Evolutionary conservation across 2,113 vertebrate species (phyloP).

Genomic region (Silurus meridionalis): DNA sequence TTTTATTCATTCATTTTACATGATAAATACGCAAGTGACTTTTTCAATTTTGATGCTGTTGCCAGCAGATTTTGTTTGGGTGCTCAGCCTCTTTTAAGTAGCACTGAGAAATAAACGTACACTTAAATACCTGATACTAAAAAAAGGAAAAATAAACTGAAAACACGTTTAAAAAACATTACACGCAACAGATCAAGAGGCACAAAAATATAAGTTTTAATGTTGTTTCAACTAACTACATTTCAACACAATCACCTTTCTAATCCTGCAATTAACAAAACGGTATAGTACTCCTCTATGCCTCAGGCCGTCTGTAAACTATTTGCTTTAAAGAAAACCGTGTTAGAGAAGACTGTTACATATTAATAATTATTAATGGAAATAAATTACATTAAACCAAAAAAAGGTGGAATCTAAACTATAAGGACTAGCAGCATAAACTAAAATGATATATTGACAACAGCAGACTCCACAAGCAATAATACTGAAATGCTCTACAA

Average conservation of each 20-base stretch:
- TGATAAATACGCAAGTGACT: conserved; percentile 27
- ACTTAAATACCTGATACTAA: conserved; percentile 4
- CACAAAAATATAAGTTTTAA: conserved; percentile 18
- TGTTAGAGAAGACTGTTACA: conserved; percentile 18
- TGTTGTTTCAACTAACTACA: conserved; percentile 20
- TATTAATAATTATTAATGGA: conserved; percentile 11
- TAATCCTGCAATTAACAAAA: conserved; percentile 28
- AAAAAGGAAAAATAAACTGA: not conserved
- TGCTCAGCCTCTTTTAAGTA: conserved; percentile 1
- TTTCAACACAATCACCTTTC: conserved; percentile 9
- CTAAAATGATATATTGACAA: not conserved
- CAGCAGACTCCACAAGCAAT: conserved; percentile 16
- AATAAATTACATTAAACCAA: conserved; percentile 44
- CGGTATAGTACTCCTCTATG: conserved; percentile 25
- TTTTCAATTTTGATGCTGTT: conserved; percentile 18
- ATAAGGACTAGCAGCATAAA: conserved; percentile 36
- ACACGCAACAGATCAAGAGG: conserved; percentile 27
- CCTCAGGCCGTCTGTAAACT: conserved; percentile 33
- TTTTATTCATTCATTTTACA: conserved; percentile 38
- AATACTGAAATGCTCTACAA: conserved; percentile 43
- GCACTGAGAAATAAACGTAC: not conserved
- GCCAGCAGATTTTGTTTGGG: not conserved
- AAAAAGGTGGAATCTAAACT: conserved; percentile 16
- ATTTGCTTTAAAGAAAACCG: conserved; percentile 3
- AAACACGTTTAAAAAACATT: not conserved